phyloP scores from a whole-genome alignment of 2,888 invertebrate species.

The Boloria euphrosyne region DNA sequence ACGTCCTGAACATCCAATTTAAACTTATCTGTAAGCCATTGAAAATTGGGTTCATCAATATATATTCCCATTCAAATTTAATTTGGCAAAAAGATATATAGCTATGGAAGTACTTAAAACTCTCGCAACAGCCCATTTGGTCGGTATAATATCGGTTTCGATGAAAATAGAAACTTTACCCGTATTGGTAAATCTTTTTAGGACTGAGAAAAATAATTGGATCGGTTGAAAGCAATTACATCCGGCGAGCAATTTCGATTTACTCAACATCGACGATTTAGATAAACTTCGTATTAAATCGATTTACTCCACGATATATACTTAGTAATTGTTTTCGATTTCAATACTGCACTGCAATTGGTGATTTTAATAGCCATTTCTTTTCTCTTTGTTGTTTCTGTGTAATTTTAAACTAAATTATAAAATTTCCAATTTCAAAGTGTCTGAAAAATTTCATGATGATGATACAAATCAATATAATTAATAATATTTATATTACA shows the following conservation, averaged over 20 bases:
- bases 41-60: constrained; percentile 13
- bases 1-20: no score
- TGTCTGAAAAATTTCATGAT: no score
- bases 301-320: constrained; percentile 45
- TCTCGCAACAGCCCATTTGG: constrained; percentile 39
- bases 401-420: no score
- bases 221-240: constrained; percentile 77
- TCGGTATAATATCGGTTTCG: constrained; percentile 68
- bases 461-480: no score
- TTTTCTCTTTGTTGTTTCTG: background rate
- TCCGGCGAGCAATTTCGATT: constrained; percentile 68
- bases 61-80: constrained; percentile 23
- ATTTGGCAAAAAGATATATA: constrained; percentile 31
- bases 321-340: constrained; percentile 28
- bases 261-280: constrained; percentile 67
- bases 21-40: background rate
- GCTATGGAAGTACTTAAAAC: constrained; percentile 31
- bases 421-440: no score
- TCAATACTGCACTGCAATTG: constrained; percentile 7
- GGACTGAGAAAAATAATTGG: constrained; percentile 78
- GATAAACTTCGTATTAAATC: constrained; percentile 69
- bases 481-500: no score
- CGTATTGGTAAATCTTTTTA: constrained; percentile 64
- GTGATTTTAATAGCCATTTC: background rate
- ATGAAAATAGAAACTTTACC: constrained; percentile 61